A percentile compares a stretch with the other conserved stretches of the same genome.
phyloP scores from a whole-genome alignment of 1,140 invertebrate species.

The Ctenoplectra terminalis region DNA sequence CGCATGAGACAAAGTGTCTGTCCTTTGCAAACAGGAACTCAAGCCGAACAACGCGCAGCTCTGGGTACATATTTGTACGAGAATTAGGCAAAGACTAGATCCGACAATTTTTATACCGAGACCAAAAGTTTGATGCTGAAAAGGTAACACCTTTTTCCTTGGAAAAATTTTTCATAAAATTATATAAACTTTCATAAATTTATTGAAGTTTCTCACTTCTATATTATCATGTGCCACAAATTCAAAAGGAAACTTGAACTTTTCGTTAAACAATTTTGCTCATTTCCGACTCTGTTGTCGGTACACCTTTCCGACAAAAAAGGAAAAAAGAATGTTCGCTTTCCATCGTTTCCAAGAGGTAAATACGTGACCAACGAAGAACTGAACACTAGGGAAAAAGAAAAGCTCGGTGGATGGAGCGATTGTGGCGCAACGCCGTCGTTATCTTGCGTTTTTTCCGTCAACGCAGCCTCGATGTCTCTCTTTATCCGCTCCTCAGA shows the following conservation, averaged over 20 bases:
- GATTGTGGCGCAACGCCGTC: constrained; percentile 36
- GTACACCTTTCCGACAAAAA: not conserved
- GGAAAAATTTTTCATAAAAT: not conserved
- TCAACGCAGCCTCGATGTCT: not conserved
- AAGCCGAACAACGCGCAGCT: not conserved
- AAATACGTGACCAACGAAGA: constrained; percentile 30
- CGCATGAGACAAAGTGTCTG: not conserved
- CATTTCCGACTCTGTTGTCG: no score
- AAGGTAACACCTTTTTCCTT: no score
- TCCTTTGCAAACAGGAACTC: constrained; percentile 17
- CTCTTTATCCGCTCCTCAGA: not conserved
- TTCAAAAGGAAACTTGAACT: not conserved
- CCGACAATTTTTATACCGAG: constrained; percentile 2
- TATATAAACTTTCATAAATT: not conserved
- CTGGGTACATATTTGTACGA: constrained; percentile 1
- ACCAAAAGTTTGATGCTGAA: no score
- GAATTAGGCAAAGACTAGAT: constrained; percentile 12
- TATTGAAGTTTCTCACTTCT: not conserved
- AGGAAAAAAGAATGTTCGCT: not conserved
- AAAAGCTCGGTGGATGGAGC: constrained; percentile 25
- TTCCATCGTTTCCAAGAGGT: not conserved
- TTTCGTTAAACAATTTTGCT: not conserved
- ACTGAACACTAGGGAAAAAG: not conserved
- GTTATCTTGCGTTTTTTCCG: constrained; percentile 40
- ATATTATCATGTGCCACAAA: not conserved